Conservation (phyloP, 2,888 invertebrate species). For the Tortrix viridana region DNA sequence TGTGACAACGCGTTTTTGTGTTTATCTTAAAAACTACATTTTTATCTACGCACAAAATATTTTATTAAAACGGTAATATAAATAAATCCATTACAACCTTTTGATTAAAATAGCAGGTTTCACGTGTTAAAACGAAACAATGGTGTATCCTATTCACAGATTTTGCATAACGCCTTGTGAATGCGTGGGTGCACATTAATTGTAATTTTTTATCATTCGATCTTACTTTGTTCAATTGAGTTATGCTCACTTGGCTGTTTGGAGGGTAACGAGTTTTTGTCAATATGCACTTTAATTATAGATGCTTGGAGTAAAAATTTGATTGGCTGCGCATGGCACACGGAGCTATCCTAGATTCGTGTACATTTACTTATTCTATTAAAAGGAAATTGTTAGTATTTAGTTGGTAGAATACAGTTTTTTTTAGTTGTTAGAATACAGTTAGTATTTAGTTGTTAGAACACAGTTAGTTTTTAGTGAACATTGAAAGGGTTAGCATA, state of each 20-base stretch:
- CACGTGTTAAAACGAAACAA: conserved; percentile 25
- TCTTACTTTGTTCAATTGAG: conserved; percentile 33
- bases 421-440: too few relatives aligned
- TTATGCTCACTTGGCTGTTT: conserved; percentile 15
- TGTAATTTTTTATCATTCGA: conserved; percentile 29
- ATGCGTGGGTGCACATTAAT: conserved; percentile 30
- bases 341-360: not conserved
- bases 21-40: too few relatives aligned
- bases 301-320: conserved; percentile 3
- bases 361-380: too few relatives aligned
- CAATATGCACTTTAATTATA: conserved; percentile 15
- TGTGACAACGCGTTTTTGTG: too few relatives aligned
- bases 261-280: conserved; percentile 33
- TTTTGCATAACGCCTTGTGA: conserved; percentile 36
- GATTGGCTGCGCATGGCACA: conserved; percentile 4
- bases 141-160: conserved; percentile 29
- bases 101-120: conserved; percentile 20
- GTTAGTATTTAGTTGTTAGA: too few relatives aligned
- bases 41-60: not conserved
- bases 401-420: not conserved
- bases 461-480: too few relatives aligned
- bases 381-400: not conserved
- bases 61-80: not conserved
- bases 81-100: conserved; percentile 11
- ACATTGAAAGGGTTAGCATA: too few relatives aligned